Conservation (phyloP, 2,797 vertebrate species). For the Dryobates pubescens region DNA sequence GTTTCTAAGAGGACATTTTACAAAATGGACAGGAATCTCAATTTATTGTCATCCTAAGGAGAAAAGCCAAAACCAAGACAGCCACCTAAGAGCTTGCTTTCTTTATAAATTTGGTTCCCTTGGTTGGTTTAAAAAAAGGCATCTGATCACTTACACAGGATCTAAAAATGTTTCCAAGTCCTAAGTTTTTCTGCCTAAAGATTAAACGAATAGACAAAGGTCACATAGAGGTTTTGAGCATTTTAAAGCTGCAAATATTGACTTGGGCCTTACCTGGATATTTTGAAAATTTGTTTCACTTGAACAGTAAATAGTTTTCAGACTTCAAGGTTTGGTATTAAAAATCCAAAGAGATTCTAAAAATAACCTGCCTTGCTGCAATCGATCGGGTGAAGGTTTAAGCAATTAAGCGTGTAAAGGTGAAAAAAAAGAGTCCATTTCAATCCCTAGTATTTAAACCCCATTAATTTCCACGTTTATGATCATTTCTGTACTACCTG, state of each 20-base stretch:
- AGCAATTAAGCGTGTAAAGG: neutral
- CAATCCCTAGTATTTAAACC: neutral
- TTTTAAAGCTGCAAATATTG: conserved; percentile 38
- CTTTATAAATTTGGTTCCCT: neutral
- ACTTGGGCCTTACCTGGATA: conserved; percentile 48
- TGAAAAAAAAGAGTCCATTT: neutral
- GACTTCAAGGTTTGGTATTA: conserved; percentile 31
- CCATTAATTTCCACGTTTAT: neutral
- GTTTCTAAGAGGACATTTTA: neutral
- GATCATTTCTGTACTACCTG: neutral
- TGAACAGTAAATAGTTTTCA: conserved; percentile 18
- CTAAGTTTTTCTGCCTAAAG: neutral
- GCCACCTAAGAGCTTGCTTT: neutral
- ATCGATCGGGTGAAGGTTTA: neutral
- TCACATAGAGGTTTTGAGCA: neutral
- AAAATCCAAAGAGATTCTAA: conserved; percentile 19
- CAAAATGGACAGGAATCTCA: neutral
- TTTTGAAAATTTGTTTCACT: conserved; percentile 40
- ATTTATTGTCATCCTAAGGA: neutral
- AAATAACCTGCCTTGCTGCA: conserved; percentile 27
- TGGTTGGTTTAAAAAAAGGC: neutral
- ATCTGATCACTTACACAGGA: neutral
- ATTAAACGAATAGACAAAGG: conserved; percentile 4
- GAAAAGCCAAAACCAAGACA: accelerated
- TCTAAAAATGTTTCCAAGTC: neutral